A percentile compares a stretch with the other conserved stretches of the same genome.
Evolutionary conservation across 2,888 invertebrate species (phyloP).

Genomic region (Acanthosoma haemorrhoidale): DNA sequence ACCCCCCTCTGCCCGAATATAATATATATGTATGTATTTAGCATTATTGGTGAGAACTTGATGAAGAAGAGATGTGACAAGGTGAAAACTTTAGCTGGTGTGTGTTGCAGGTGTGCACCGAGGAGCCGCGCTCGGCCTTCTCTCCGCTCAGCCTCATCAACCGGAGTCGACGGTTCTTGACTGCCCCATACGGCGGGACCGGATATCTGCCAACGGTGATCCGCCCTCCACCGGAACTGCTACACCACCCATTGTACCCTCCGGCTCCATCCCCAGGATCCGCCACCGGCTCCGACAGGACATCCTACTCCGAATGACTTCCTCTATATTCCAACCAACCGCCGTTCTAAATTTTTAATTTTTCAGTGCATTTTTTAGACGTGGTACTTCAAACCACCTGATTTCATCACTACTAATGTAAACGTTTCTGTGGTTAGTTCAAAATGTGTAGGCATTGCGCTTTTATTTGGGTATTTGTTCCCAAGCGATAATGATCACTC

Average conservation of each 20-base stretch:
- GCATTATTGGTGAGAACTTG: too few relatives aligned
- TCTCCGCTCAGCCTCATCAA: conserved; percentile 57
- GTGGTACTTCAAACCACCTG: too few relatives aligned
- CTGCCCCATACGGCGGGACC: conserved; percentile 77
- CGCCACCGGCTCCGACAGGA: conserved; percentile 53
- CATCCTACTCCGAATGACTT: conserved; percentile 53
- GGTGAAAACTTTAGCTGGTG: too few relatives aligned
- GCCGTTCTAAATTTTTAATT: conserved; percentile 1
- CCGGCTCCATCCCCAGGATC: conserved; percentile 51
- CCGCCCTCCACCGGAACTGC: conserved; percentile 48
- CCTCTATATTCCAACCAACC: conserved; percentile 19
- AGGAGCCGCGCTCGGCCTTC: conserved; percentile 65
- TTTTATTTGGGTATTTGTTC: too few relatives aligned
- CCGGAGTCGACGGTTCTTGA: conserved; percentile 63
- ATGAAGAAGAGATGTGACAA: too few relatives aligned
- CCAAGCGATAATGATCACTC: too few relatives aligned
- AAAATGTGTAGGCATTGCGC: too few relatives aligned
- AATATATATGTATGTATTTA: too few relatives aligned
- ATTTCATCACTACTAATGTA: too few relatives aligned
- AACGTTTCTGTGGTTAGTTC: too few relatives aligned
- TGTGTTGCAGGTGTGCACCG: conserved; percentile 39
- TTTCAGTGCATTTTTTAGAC: too few relatives aligned
- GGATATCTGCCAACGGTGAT: conserved; percentile 78
- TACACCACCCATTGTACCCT: conserved; percentile 44
- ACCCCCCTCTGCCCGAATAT: too few relatives aligned